A percentile compares a stretch with the other conserved stretches of the same genome.
Evolutionary conservation across 2,113 vertebrate species (phyloP).

Genomic region (Brachyistius frenatus): DNA sequence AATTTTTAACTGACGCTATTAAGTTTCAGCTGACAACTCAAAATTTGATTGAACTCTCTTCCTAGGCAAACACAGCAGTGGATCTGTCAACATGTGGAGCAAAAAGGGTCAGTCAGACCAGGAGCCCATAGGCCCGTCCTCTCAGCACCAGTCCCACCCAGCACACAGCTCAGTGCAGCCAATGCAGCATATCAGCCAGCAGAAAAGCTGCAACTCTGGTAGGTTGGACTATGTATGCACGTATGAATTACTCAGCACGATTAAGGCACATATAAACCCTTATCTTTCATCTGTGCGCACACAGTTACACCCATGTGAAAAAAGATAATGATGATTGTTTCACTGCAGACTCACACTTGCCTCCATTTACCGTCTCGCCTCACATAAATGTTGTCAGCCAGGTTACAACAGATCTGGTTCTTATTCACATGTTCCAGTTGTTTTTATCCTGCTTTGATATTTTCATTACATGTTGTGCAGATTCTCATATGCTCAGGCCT

Average conservation of each 20-base stretch:
- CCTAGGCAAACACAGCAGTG: slow-evolving; percentile 70
- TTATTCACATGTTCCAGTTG: too few species aligned
- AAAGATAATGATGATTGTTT: neutral
- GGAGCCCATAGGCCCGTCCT: slow-evolving; percentile 78
- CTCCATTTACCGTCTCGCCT: neutral
- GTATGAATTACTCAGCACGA: neutral
- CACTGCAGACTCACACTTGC: neutral
- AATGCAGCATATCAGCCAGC: slow-evolving; percentile 78
- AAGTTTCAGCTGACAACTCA: slow-evolving; percentile 1
- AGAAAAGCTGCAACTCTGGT: slow-evolving; percentile 88
- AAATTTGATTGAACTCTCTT: slow-evolving; percentile 1
- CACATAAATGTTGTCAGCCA: too few species aligned
- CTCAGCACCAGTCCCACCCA: slow-evolving; percentile 75
- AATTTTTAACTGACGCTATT: neutral
- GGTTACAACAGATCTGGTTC: too few species aligned
- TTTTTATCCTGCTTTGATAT: neutral
- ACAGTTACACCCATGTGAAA: neutral
- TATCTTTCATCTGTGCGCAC: neutral
- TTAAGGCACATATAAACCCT: neutral
- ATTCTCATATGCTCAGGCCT: neutral
- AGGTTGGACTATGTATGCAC: slow-evolving; percentile 56
- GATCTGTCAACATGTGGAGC: slow-evolving; percentile 96
- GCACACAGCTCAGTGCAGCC: slow-evolving; percentile 60
- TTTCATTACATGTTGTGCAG: neutral
- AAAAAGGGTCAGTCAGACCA: slow-evolving; percentile 89